These are phyloP conservation scores for Micronycteris hirsuta DNA, from an alignment of 2,113 vertebrate genomes.

Conservation along the genomic window DNA sequence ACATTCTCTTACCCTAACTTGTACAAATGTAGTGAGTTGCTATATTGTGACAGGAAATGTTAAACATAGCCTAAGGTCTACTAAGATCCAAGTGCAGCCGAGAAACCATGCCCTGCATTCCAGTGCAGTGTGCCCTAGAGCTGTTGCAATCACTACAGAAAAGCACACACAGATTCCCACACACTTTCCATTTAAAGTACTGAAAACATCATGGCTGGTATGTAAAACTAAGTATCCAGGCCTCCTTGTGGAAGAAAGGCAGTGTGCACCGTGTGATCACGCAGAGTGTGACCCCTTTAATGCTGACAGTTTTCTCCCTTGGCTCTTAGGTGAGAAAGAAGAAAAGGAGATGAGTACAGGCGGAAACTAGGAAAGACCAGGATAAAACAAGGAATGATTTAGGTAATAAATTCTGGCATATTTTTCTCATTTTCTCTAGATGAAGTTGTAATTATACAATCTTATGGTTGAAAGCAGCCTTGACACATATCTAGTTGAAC, in stretches of 20 bases:
- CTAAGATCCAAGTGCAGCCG: neutral
- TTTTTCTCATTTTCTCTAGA: neutral
- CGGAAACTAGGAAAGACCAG: neutral
- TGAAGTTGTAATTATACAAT: neutral
- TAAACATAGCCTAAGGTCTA: neutral
- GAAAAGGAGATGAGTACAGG: neutral
- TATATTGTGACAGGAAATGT: neutral
- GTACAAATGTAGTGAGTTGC: neutral
- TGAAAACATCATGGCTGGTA: neutral
- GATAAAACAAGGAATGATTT: neutral
- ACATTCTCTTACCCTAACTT: neutral
- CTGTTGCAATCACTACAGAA: neutral
- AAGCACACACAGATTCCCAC: neutral
- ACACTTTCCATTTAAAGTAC: neutral
- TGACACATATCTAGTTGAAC: neutral
- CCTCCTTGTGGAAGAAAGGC: neutral
- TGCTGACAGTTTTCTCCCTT: neutral
- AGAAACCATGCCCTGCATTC: neutral
- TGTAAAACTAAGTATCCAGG: neutral
- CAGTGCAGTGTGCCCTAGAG: neutral
- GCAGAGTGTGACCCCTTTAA: accelerated
- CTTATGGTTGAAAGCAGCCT: neutral
- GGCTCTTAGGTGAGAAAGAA: neutral
- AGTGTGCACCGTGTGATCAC: accelerated
- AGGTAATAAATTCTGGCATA: neutral